phyloP scores from a whole-genome alignment of 1,140 invertebrate genomes.

The Goniozus legneri region DNA sequence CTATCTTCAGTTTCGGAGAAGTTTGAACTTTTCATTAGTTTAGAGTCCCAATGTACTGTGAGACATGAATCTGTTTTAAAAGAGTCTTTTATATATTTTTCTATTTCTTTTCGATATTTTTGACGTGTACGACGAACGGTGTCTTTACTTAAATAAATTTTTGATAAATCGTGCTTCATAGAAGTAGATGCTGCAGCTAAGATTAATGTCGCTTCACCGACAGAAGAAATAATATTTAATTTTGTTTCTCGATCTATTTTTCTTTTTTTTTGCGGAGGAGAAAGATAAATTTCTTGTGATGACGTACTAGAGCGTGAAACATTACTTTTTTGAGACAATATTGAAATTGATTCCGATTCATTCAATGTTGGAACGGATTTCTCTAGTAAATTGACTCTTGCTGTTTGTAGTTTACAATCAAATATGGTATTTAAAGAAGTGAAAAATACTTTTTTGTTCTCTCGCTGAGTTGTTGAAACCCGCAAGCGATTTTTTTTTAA shows the following conservation, averaged over 20 bases:
- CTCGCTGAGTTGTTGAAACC: conserved; percentile 8
- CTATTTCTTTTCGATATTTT: conserved; percentile 10
- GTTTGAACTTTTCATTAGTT: conserved; percentile 7
- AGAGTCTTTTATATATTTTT: too few species aligned
- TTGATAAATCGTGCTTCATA: conserved; percentile 9
- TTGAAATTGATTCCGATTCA: conserved; percentile 1
- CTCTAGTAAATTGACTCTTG: conserved; percentile 4
- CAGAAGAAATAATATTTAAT: conserved; percentile 4
- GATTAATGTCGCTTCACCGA: conserved; percentile 10
- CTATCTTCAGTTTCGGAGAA: conserved; percentile 11
- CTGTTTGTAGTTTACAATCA: conserved; percentile 9
- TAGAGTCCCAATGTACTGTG: conserved; percentile 13
- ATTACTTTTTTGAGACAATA: conserved; percentile 12
- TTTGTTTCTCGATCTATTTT: conserved; percentile 6
- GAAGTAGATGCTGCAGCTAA: conserved; percentile 10
- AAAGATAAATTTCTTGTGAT: conserved; percentile 10
- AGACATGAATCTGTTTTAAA: conserved; percentile 11
- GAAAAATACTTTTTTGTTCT: conserved; percentile 10
- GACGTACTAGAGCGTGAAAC: conserved; percentile 7
- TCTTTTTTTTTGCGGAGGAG: conserved; percentile 8
- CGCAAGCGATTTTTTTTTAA: conserved; percentile 13
- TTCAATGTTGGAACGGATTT: not conserved
- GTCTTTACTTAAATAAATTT: conserved; percentile 6
- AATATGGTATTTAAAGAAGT: conserved; percentile 6
- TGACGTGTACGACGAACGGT: conserved; percentile 9